Evolutionary conservation across 1,140 invertebrate species (phyloP), one percentile per base, ranked within the genome.

Genomic region (Ectropis grisescens): DNA sequence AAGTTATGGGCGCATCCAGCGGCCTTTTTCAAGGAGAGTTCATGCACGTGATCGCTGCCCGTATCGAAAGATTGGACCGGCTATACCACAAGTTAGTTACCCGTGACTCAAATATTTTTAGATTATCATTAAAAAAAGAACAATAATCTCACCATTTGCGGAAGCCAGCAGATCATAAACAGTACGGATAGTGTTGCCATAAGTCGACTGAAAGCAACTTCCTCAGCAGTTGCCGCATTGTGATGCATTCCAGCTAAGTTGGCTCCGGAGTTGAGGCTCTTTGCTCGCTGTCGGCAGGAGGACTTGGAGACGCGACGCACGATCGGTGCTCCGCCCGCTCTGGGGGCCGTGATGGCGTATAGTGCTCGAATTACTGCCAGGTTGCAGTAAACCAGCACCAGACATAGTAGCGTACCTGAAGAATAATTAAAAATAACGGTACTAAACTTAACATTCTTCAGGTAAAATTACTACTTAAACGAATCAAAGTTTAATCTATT

Each of bases 141-240:
- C n/a, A n/a, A n/a, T n/a, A n/a, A n/a, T n/a, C 83, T 85, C 64
- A 94, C 93, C 90, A 94, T 89, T 72, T 94, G 92, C 1, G 93
- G 93, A 79, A 93, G 86, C 93, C 93, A 95, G 58, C 92, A 94
- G 1, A 91, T 79, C 29, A 94, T 89, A 55, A 93, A 94, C 2
- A 91, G 88, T 25, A 93, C 87, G 27, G 91, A 93, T 1, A 95
- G 84, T 2, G 92, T 86, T 0, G 90, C 88, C 93, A 95, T 94
- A 1, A 94, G 82, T 47, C 90, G 87, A 25, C 92, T 91, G 71
- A 95, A 94, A 25, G 91, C 90, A 29, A 92, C 85, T 72, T 94
- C 93, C 58, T 94, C 92, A 0, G 86, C 84, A 0, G 91, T 93
- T 35, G 90, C 85, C 6, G 85, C 83, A 37, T 82, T 83, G 56